Conservation (phyloP, 2,888 invertebrate genomes). For the Eucriotettix oculatus region DNA sequence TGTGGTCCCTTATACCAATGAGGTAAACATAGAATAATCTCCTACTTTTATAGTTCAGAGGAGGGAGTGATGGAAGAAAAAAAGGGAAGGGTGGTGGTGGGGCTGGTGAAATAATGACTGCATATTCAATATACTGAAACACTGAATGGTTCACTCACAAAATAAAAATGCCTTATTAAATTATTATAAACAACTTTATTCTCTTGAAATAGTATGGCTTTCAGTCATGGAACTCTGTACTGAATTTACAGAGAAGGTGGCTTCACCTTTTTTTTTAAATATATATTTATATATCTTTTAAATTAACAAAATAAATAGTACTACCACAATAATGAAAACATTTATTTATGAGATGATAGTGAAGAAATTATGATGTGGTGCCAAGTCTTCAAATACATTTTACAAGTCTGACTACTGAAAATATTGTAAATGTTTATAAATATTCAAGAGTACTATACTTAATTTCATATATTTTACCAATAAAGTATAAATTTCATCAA, state of each 20-base stretch:
- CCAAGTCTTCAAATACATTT: slow-evolving; percentile 4
- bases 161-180: neutral
- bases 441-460: neutral
- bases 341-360: slow-evolving; percentile 2
- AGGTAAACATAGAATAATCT: no score
- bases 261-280: slow-evolving; percentile 3
- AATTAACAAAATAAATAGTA: slow-evolving; percentile 6
- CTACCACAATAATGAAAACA: slow-evolving; percentile 8
- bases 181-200: slow-evolving; percentile 7
- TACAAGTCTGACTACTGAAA: slow-evolving; percentile 6
- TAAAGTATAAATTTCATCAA: slow-evolving; percentile 1
- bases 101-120: no score
- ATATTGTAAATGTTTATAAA: slow-evolving; percentile 3
- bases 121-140: no score
- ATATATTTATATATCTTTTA: neutral
- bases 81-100: no score
- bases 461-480: neutral
- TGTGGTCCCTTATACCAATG: no score
- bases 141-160: no score
- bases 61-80: no score
- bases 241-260: slow-evolving; percentile 1
- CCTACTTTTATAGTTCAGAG: no score
- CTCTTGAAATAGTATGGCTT: slow-evolving; percentile 8
- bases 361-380: neutral
- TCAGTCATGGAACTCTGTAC: slow-evolving; percentile 7